Evolutionary conservation across 1,140 invertebrate genomes (phyloP), one percentile per base, ranked within the genome.

Genomic region (Philopotamus ludificatus): DNA sequence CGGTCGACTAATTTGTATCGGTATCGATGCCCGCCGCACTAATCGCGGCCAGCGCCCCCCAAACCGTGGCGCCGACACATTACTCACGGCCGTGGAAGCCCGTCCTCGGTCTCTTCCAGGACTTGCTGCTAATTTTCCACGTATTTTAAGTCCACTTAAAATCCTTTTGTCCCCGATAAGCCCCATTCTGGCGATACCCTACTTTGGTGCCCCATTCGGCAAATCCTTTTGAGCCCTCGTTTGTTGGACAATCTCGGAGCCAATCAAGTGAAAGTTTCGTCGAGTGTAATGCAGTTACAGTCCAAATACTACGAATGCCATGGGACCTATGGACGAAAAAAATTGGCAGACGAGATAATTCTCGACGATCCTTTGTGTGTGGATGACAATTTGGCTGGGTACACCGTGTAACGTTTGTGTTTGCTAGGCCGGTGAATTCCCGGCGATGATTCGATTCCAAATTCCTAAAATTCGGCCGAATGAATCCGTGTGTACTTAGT

Each of bases 101-200:
- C 28, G 12, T 12, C 4, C 4, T 34, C 28, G 28, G 28, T n/a
- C 28, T 34, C 4, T 60, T 47, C 57, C 44, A 9, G 34, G 42
- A 60, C 47, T 47, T 60, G 44, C 28, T 60, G 57, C 57, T 60
- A 60, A 60, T 60, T 60, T 60, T 60, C 57, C 57, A 60, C 57
- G 57, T 60, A 60, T 60, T 60, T 60, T 60, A 60, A 60, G 57
- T 25, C 57, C 57, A 60, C 57, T 60, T 60, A 60, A 60, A 49
- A 28, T 60, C 44, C 44, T 42, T 60, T 60, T 60, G 57, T 60
- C 47, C 23, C 15, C 57, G 57, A 60, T 60, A 60, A 60, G 57
- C 57, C 16, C 57, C 57, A 60, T 60, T 47, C 41, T 18, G 26
- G 39, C 42, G 41, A 18, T 41, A 60, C 57, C 57, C 57, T 60